A percentile compares a stretch with the other conserved stretches of the same genome.
These are phyloP conservation scores for Aspidapion aeneum DNA, from an alignment of 2,888 invertebrate species.

Conservation along the genomic window DNA sequence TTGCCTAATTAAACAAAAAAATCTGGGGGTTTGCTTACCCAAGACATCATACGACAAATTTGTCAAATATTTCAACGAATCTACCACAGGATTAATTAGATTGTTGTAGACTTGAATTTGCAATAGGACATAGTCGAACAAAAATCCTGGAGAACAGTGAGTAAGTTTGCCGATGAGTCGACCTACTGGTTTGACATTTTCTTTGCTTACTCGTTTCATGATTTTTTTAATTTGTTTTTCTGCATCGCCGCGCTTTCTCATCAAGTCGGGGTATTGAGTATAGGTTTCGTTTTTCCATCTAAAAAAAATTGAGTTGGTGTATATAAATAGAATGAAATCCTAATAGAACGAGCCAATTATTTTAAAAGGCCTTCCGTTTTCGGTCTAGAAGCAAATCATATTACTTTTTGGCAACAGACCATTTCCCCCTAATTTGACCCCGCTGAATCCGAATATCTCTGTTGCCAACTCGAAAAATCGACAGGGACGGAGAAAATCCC, in stretches of 20 bases:
- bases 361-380: too few species aligned
- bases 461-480: too few species aligned
- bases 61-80: slow-evolving; percentile 94
- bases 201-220: slow-evolving; percentile 97
- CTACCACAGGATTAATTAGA: slow-evolving; percentile 79
- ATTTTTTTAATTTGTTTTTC: slow-evolving; percentile 92
- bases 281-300: slow-evolving; percentile 95
- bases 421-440: too few species aligned
- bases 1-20: too few species aligned
- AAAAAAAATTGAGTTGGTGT: too few species aligned
- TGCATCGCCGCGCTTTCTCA: slow-evolving; percentile 81
- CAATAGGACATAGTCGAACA: slow-evolving; percentile 83
- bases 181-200: slow-evolving; percentile 96
- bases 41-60: slow-evolving; percentile 94
- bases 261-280: slow-evolving; percentile 75
- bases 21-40: too few species aligned
- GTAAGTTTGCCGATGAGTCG: slow-evolving; percentile 94
- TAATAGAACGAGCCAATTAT: too few species aligned
- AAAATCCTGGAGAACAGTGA: slow-evolving; percentile 91
- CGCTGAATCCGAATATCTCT: too few species aligned
- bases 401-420: too few species aligned
- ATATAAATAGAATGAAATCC: too few species aligned
- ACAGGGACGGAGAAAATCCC: too few species aligned
- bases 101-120: slow-evolving; percentile 49
- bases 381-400: too few species aligned